Evolutionary conservation across 2,888 invertebrate species (phyloP), one percentile per base, ranked within the genome.

Genomic region (Drosophila paranaensis): DNA sequence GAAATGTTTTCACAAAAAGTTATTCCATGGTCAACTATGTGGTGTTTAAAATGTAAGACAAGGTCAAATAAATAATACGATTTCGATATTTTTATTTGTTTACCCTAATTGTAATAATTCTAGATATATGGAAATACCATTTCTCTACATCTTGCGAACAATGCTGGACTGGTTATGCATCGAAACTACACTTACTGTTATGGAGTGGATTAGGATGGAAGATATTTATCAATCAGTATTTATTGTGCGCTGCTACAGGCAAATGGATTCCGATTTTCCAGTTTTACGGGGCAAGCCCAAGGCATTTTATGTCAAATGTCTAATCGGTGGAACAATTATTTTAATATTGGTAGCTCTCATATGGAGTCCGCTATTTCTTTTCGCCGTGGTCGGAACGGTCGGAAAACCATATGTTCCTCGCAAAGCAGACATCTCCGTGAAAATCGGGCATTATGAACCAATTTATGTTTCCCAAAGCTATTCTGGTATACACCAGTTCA

Each of bases 141-240:
- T 99, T 93, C 94, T 99, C 54, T 98, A 98, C 93, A 99, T 99
- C 93, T 94, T 99, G 80, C 95, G 99, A 58, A 97, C 98, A 0
- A 95, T 99, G 8, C 98, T 99, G 97, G 99, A 99, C 93, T 99
- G 99, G 99, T 98, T 99, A 90, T 99, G 99, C 98, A 99, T 99
- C 0, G 98, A 99, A 91, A 98, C 99, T 0, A 98, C 98, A 1
- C 98, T 99, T 96, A 97, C 98, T 0, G 94, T 99, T 11, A 97
- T 97, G 93, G 98, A 98, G 92, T 99, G 99, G 98, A 95, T 99
- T 79, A 99, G 98, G 93, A 98, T 99, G 98, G 99, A 99, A 93
- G 99, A 99, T 92, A 98, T 99, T 88, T 99, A 98, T 92, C 97
- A 98, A 9, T 97, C 97, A 91, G 97, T 99, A 71, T 99, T 97